phyloP scores from a whole-genome alignment of 2,113 vertebrate genomes.

The Istiophorus platypterus region DNA sequence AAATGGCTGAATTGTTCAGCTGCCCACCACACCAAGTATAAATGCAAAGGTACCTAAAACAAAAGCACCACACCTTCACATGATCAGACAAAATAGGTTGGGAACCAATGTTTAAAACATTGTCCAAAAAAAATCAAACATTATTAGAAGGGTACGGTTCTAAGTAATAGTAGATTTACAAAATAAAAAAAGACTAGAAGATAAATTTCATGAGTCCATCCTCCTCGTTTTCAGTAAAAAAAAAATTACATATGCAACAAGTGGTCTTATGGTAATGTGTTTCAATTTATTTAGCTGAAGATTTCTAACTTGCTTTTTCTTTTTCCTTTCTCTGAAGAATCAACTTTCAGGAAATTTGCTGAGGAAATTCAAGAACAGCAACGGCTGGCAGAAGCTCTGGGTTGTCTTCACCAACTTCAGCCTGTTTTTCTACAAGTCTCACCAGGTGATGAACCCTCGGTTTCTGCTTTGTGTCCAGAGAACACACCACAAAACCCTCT shows the following conservation, averaged over 20 bases:
- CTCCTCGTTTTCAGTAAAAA: not conserved
- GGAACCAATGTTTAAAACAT: not conserved
- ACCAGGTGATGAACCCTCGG: constrained; percentile 88
- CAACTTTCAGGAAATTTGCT: constrained; percentile 97
- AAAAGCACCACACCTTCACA: too few relatives aligned
- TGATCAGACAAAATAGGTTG: not conserved
- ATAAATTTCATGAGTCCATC: not conserved
- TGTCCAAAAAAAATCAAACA: not conserved
- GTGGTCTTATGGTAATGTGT: not conserved
- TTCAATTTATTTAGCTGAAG: not conserved
- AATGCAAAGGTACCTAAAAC: not conserved
- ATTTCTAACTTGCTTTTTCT: constrained; percentile 8
- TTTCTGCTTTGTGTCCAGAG: constrained; percentile 13
- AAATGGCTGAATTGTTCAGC: too few relatives aligned
- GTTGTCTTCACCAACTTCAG: constrained; percentile 99
- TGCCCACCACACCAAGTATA: not conserved
- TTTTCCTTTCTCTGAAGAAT: constrained; percentile 86
- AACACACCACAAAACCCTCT: not conserved
- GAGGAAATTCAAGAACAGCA: constrained; percentile 99
- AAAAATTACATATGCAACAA: not conserved
- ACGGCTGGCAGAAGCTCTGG: constrained; percentile 99
- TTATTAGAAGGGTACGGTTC: not conserved
- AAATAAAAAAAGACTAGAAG: not conserved
- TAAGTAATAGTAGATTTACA: not conserved
- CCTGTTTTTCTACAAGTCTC: constrained; percentile 99